Evolutionary conservation across 2,797 vertebrate species (phyloP), one percentile per base, ranked within the genome.

Genomic region (Triplophysa bombifrons): DNA sequence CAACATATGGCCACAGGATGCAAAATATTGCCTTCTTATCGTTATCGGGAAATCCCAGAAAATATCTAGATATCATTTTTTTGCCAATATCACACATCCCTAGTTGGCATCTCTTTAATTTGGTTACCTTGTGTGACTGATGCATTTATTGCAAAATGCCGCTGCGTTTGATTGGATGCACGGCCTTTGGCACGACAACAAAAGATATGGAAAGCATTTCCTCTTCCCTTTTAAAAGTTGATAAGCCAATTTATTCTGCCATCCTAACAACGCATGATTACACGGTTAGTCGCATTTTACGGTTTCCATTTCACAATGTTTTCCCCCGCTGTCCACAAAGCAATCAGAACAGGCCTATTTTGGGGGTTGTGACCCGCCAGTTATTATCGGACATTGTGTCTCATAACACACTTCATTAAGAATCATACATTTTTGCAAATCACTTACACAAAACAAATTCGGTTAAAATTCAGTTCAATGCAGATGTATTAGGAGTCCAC

Each of bases 401-500:
- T 72, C 14, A 72, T 72, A 65, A 72, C 51, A 78, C 67, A 60
- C 67, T 69, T 69, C 48, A 51, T 67, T 41, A 68, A 64, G 20
- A 44, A 72, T 69, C 50, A 5, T 50, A 58, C 19, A 60, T 64
- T 27, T 27, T 27, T 44, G 34, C 67, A 63, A 78, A 63, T 63
- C 68, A 63, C 19, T 50, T 56, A 8, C 4, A 30, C 16, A 78
- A 69, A 67, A 34, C 27, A 10, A 41, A 48, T 13, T 14, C 3
- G 46, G 46, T 48, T 41, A 2, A 41, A 2, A 41, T 41, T 41
- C 41, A 80, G 85, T 84, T 84, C 66, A 89, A 87, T 74, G 41
- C 86, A 83, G 86, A 87, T 90, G 92, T 91, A 89, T 78, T 84
- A 85, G 80, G 56, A 82, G 87, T 85, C 88, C 90, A 87, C 91